phyloP scores from a whole-genome alignment of 2,888 invertebrate species.

The Lasioglossum pauxillum region DNA sequence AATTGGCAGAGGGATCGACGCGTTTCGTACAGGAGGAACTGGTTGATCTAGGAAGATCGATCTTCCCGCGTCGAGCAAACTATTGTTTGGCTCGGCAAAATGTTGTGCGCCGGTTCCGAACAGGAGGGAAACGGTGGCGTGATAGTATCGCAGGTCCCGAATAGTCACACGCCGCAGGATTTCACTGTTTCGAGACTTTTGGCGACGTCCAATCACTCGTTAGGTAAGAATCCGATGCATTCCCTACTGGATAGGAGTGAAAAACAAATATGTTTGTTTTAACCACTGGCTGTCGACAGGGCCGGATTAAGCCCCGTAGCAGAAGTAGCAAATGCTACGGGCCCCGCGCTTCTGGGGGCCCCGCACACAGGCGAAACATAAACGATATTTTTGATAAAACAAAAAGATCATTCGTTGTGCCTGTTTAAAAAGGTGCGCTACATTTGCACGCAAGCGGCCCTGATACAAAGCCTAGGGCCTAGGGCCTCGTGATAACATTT shows the following conservation, averaged over 20 bases:
- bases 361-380: too few relatives aligned
- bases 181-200: conserved; percentile 82
- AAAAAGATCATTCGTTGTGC: too few relatives aligned
- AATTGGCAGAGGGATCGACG: not conserved
- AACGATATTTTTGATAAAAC: too few relatives aligned
- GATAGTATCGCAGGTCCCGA: conserved; percentile 75
- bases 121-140: conserved; percentile 68
- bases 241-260: not conserved
- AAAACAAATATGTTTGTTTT: not conserved
- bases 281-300: not conserved
- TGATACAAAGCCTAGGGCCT: too few relatives aligned
- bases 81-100: conserved; percentile 53
- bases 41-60: not conserved
- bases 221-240: conserved; percentile 72
- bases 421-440: too few relatives aligned
- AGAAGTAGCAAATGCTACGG: too few relatives aligned
- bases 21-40: not conserved
- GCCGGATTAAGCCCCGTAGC: too few relatives aligned
- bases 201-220: conserved; percentile 78
- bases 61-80: not conserved
- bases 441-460: too few relatives aligned
- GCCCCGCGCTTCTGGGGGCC: too few relatives aligned
- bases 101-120: conserved; percentile 76
- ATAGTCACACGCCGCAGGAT: conserved; percentile 81
- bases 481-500: too few relatives aligned